Evolutionary conservation across 2,888 invertebrate genomes (phyloP), one percentile per base, ranked within the genome.

Genomic region (Ectemnius cavifrons): DNA sequence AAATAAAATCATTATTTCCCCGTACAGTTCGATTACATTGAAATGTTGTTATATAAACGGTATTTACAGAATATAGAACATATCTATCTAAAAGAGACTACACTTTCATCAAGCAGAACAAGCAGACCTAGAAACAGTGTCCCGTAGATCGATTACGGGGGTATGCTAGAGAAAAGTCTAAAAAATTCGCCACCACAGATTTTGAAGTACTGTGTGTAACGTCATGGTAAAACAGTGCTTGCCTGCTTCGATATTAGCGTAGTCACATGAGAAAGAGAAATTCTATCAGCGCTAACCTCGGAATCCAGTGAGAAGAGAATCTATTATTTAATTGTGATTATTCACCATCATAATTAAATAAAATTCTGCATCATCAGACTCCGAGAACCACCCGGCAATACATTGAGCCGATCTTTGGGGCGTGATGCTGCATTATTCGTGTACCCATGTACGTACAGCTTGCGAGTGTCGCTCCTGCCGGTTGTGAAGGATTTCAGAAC

Each of bases 321-420:
- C 46, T 11, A 58, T 75, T 75, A 78, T 78, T 81, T 60, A 61
- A 77, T 75, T 73, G 6, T 60, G 80, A 81, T 37, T n/a, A 45
- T 56, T 16, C 16, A 52, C 8, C 68, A 63, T 77, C 75, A 69
- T 6, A 73, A 81, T 75, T 18, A 71, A 80, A 78, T 78, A 77
- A 77, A 63, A 14, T 72, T 75, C 80, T 20, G 20, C 66, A 27
- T 74, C 59, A 66, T 63, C 59, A 23, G 71, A 81, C 69, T 76
- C 75, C 83, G 69, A 73, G 77, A 52, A 45, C 57, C 60, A 27
- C 59, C 72, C 52, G 67, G 67, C 72, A 77, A 78, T 81, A 82
- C 76, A 78, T 77, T 82, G 73, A 66, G 70, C 65, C 45, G 75
- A 82, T 64, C 79, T 80, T 80, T 79, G 75, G 75, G 66, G 71